phyloP scores from a whole-genome alignment of 2,113 vertebrate species.

The Muntiacus reevesi region DNA sequence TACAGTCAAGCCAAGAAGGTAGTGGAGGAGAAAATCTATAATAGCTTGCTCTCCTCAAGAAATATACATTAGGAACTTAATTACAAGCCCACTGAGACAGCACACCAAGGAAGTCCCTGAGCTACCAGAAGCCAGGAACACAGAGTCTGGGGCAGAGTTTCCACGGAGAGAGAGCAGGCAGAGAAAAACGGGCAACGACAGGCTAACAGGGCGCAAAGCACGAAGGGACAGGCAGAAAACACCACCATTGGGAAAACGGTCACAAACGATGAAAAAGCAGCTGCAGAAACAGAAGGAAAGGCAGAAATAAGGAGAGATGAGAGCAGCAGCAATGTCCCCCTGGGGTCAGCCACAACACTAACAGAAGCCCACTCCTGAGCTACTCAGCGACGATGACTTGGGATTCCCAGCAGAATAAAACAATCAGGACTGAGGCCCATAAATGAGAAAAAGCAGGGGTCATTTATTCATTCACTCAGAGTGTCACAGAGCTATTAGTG shows the following conservation, averaged over 20 bases:
- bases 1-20: neutral
- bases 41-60: neutral
- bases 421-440: neutral
- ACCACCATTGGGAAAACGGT: neutral
- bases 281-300: neutral
- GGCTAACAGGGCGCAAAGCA: neutral
- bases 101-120: neutral
- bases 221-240: neutral
- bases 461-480: neutral
- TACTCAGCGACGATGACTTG: neutral
- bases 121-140: constrained; percentile 18
- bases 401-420: neutral
- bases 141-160: neutral
- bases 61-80: neutral
- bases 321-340: neutral
- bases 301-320: neutral
- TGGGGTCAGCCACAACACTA: neutral
- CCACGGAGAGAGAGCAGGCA: neutral
- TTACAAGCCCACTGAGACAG: neutral
- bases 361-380: neutral
- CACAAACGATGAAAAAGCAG: neutral
- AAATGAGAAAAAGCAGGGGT: neutral
- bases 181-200: neutral
- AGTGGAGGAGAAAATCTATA: neutral
- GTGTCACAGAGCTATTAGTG: neutral